Evolutionary conservation across 1,140 invertebrate species (phyloP).

Genomic region (Onthophagus taurus): DNA sequence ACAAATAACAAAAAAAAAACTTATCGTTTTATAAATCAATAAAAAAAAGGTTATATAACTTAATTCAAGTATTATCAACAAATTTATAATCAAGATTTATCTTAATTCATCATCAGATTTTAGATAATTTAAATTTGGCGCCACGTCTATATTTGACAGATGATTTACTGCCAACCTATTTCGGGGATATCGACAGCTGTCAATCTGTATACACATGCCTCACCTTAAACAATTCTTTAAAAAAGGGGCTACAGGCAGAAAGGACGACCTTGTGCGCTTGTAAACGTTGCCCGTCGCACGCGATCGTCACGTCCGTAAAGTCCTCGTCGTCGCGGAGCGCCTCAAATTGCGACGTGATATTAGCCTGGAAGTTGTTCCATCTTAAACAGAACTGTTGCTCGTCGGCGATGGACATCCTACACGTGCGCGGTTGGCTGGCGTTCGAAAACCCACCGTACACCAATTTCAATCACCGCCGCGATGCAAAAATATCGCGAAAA

Average conservation of each 20-base stretch:
- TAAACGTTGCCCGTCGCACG: conserved; percentile 65
- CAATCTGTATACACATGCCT: no score
- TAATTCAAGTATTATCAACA: no score
- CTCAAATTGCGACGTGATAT: conserved; percentile 69
- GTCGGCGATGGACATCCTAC: conserved; percentile 45
- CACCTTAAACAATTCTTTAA: conserved; percentile 75
- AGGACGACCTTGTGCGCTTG: conserved; percentile 73
- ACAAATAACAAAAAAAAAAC: no score
- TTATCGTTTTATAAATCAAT: neutral
- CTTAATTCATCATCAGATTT: neutral
- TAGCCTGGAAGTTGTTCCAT: conserved; percentile 89
- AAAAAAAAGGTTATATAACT: neutral
- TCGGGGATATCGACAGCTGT: neutral
- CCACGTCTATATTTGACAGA: conserved; percentile 58
- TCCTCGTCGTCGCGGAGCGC: conserved; percentile 68
- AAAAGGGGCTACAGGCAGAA: conserved; percentile 70
- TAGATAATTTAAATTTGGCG: conserved; percentile 5
- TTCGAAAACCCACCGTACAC: conserved; percentile 4
- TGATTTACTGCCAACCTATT: conserved; percentile 44
- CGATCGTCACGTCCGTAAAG: conserved; percentile 75
- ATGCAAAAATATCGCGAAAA: neutral
- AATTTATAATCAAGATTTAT: neutral
- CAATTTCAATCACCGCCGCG: neutral
- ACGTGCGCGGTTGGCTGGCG: neutral
- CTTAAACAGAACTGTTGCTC: conserved; percentile 83